phyloP scores from a whole-genome alignment of 1,140 invertebrate genomes.

The Latrodectus geometricus region DNA sequence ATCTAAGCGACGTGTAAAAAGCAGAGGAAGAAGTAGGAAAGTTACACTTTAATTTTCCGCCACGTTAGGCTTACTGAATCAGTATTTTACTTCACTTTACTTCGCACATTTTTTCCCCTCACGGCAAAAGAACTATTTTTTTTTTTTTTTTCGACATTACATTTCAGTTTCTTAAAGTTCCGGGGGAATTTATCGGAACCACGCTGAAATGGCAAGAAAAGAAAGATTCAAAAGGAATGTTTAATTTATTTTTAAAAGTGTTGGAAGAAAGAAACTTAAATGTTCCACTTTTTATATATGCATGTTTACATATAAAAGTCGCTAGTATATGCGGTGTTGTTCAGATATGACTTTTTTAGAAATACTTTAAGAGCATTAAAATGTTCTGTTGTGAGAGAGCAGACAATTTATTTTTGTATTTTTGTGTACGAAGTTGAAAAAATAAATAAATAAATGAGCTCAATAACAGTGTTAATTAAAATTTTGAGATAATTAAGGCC shows the following conservation, averaged over 20 bases:
- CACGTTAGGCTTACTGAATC: constrained; percentile 55
- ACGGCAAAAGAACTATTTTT: not conserved
- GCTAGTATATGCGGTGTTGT: no score
- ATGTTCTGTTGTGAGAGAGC: no score
- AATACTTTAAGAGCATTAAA: no score
- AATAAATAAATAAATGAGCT: no score
- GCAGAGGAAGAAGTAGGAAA: constrained; percentile 37
- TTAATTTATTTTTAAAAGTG: not conserved
- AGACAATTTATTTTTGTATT: no score
- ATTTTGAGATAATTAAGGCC: no score
- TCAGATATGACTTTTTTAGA: no score
- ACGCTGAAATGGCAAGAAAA: not conserved
- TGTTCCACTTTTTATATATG: no score
- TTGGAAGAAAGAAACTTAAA: not conserved
- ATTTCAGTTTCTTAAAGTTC: not conserved
- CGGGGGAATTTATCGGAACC: not conserved
- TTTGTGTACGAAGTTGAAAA: no score
- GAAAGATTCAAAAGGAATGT: not conserved
- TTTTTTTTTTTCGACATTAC: not conserved
- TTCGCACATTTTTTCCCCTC: not conserved
- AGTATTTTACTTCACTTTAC: constrained; percentile 54
- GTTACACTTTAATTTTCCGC: constrained; percentile 59
- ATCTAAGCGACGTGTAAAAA: constrained; percentile 59
- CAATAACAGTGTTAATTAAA: no score
- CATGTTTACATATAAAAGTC: no score